Conservation (phyloP, 1,140 invertebrate genomes). For the Venturia canescens region DNA sequence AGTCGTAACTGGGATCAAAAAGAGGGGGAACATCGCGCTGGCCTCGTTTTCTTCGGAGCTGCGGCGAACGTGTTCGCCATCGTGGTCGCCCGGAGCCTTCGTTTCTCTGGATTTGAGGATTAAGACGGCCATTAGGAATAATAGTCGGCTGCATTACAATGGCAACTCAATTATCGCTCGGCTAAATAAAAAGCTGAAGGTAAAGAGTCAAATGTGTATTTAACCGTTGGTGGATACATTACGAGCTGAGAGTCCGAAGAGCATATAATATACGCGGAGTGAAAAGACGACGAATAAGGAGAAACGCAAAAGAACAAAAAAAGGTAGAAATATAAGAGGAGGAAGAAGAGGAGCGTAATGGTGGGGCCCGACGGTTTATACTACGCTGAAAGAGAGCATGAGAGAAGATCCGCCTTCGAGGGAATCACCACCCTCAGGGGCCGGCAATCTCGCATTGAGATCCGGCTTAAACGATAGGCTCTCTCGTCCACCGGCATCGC, state of each 20-base stretch:
- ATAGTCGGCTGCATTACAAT: background rate
- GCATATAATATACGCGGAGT: slow-evolving; percentile 10
- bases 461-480: slow-evolving; percentile 77
- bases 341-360: slow-evolving; percentile 48
- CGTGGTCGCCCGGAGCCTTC: background rate
- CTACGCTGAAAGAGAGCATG: slow-evolving; percentile 33
- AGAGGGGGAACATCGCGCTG: background rate
- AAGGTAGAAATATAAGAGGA: slow-evolving; percentile 35
- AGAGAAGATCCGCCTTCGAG: slow-evolving; percentile 49
- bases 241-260: background rate
- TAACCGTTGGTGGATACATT: slow-evolving; percentile 6
- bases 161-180: background rate
- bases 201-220: slow-evolving; percentile 4
- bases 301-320: slow-evolving; percentile 33
- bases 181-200: background rate
- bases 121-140: background rate
- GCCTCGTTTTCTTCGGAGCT: background rate
- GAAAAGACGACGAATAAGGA: background rate
- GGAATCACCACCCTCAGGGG: slow-evolving; percentile 67
- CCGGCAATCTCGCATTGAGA: slow-evolving; percentile 76
- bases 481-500: slow-evolving; percentile 72
- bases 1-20: background rate
- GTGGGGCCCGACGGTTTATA: slow-evolving; percentile 46
- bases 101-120: background rate
- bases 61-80: background rate